Evolutionary conservation across 2,113 vertebrate species (phyloP).

Genomic region (Heteronetta atricapilla): DNA sequence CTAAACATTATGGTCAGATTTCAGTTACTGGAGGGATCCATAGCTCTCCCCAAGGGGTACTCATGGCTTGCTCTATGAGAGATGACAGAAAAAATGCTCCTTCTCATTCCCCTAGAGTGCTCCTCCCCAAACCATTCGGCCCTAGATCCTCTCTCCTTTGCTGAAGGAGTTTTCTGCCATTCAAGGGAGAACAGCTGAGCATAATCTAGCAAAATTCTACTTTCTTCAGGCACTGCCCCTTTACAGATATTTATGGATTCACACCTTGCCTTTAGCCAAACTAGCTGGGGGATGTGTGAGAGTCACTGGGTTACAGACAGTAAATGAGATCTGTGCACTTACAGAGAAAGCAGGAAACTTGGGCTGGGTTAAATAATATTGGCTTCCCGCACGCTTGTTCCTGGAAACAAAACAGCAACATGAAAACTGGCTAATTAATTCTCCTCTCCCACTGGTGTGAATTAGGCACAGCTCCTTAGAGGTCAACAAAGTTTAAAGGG

Average conservation of each 20-base stretch:
- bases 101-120: accelerated
- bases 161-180: background rate
- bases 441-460: background rate
- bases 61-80: background rate
- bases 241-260: background rate
- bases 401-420: background rate
- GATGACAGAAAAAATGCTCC: background rate
- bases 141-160: background rate
- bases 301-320: background rate
- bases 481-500: background rate
- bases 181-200: background rate
- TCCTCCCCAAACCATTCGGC: background rate
- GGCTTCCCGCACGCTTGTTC: background rate
- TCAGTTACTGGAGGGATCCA: background rate
- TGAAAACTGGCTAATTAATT: background rate
- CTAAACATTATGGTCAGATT: background rate
- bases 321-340: background rate
- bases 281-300: too few relatives aligned
- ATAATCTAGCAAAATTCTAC: background rate
- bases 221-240: background rate
- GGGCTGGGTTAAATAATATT: background rate
- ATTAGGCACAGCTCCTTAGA: background rate
- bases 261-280: background rate
- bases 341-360: background rate
- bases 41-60: background rate